Evolutionary conservation across 2,888 invertebrate genomes (phyloP).

Genomic region (Osmoderma eremita): DNA sequence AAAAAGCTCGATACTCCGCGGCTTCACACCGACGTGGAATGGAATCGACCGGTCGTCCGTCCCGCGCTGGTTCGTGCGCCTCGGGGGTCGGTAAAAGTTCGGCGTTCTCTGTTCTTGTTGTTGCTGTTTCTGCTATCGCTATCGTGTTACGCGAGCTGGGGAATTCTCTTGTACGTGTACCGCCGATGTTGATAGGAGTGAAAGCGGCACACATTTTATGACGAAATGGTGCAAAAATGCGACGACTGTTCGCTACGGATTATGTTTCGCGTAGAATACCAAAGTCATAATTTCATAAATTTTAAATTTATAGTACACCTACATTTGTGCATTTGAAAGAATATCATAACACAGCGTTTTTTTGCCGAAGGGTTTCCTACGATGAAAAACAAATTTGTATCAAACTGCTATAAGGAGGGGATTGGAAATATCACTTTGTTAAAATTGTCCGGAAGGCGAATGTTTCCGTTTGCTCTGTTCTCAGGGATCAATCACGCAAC

Average conservation of each 20-base stretch:
- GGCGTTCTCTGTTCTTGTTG: neutral
- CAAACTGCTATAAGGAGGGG: too few species aligned
- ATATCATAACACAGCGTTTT: too few species aligned
- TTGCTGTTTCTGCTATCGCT: slow-evolving; percentile 7
- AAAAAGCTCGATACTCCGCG: slow-evolving; percentile 39
- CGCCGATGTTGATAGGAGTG: slow-evolving; percentile 17
- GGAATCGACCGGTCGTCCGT: slow-evolving; percentile 31
- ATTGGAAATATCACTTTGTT: too few species aligned
- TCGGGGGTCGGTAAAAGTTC: slow-evolving; percentile 30
- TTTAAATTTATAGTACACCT: too few species aligned
- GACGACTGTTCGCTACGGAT: slow-evolving; percentile 4
- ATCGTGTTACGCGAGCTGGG: slow-evolving; percentile 1
- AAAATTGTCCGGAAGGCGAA: too few species aligned
- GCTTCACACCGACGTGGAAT: slow-evolving; percentile 39
- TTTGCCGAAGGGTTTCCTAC: too few species aligned
- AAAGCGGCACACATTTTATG: slow-evolving; percentile 20
- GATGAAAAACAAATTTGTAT: too few species aligned
- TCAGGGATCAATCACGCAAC: too few species aligned
- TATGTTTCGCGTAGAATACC: slow-evolving; percentile 3
- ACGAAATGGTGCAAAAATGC: slow-evolving; percentile 16
- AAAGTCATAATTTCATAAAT: too few species aligned
- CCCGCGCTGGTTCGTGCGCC: slow-evolving; percentile 3
- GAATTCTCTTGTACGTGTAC: neutral
- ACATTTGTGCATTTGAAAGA: too few species aligned
- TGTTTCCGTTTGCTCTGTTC: too few species aligned